Evolutionary conservation across 2,888 invertebrate species (phyloP).

Genomic region (Cyclophora punctaria): DNA sequence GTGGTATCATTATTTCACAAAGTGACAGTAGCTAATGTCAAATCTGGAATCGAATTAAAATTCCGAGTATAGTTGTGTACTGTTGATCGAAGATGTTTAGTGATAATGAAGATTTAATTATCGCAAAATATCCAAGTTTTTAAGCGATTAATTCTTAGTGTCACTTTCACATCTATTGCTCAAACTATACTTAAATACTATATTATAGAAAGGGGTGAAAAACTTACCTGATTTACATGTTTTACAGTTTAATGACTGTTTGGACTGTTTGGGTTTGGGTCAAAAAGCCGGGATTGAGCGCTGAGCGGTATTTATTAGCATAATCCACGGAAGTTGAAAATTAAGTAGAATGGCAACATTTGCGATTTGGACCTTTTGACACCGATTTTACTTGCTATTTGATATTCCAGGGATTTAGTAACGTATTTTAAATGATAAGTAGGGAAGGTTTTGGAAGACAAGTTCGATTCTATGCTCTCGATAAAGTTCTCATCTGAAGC

Average conservation of each 20-base stretch:
- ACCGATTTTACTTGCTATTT: background rate
- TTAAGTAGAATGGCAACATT: background rate
- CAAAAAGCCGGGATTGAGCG: slow-evolving; percentile 6
- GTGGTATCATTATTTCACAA: too few species aligned
- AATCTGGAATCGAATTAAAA: too few species aligned
- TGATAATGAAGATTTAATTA: too few species aligned
- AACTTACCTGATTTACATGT: slow-evolving; percentile 13
- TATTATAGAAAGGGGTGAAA: slow-evolving; percentile 1
- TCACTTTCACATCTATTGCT: too few species aligned
- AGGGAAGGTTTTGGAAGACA: background rate
- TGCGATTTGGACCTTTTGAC: background rate
- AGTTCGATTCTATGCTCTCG: too few species aligned
- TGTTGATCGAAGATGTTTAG: too few species aligned
- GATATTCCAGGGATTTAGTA: background rate
- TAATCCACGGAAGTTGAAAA: slow-evolving; percentile 6
- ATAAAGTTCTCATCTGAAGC: too few species aligned
- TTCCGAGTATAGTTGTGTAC: too few species aligned
- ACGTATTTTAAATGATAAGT: background rate
- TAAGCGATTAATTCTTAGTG: too few species aligned
- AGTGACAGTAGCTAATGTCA: too few species aligned
- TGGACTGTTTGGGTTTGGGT: slow-evolving; percentile 2
- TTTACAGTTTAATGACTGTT: slow-evolving; percentile 10
- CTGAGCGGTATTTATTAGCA: slow-evolving; percentile 7
- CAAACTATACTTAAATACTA: too few species aligned
- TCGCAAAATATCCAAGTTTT: too few species aligned